Evolutionary conservation across 2,797 vertebrate species (phyloP).

Genomic region (Platalea minor): DNA sequence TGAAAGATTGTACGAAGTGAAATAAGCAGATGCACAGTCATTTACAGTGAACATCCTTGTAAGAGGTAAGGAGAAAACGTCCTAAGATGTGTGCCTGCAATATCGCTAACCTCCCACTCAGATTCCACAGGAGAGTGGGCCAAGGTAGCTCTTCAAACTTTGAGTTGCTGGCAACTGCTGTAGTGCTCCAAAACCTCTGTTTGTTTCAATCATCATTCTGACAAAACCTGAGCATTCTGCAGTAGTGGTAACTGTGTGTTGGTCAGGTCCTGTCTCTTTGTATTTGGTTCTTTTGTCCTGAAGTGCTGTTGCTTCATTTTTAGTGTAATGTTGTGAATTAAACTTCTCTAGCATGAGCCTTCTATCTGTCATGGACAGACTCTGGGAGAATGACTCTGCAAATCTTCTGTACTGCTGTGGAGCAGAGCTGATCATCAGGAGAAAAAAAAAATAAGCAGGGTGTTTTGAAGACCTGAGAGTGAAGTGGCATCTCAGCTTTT

Average conservation of each 20-base stretch:
- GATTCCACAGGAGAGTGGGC: background rate
- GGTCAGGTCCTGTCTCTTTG: background rate
- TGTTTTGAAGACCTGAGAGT: background rate
- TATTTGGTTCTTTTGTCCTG: background rate
- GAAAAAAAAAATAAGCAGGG: background rate
- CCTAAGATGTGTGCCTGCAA: background rate
- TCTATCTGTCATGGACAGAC: background rate
- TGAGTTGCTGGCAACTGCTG: background rate
- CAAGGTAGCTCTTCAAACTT: background rate
- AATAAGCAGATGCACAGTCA: background rate
- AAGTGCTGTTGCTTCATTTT: background rate
- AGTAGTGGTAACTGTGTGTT: background rate
- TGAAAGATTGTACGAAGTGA: background rate
- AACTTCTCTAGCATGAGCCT: background rate
- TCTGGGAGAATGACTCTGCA: conserved; percentile 28
- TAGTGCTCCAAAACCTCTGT: background rate
- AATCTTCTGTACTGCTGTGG: background rate
- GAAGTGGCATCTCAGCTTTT: background rate
- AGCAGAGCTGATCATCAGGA: background rate
- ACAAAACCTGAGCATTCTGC: background rate
- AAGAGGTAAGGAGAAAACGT: background rate
- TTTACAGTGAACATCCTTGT: background rate
- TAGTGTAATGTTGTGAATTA: background rate
- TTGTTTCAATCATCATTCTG: background rate
- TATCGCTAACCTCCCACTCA: background rate